phyloP scores from a whole-genome alignment of 2,113 vertebrate species.

The Ibidorhyncha struthersii region DNA sequence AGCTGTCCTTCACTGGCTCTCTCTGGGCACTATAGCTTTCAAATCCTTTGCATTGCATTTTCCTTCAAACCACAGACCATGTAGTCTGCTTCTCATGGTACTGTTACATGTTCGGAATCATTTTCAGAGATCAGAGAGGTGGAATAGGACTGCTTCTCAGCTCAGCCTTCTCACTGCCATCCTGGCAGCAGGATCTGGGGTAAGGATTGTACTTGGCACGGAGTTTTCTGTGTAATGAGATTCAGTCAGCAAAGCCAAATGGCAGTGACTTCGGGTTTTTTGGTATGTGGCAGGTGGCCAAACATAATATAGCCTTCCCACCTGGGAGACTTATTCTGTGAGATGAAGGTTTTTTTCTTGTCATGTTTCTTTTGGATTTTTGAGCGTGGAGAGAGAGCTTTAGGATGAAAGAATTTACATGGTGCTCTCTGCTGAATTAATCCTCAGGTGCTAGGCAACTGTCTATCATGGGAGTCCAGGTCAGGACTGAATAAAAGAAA shows the following conservation, averaged over 20 bases:
- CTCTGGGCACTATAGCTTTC: neutral
- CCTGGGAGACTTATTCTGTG: neutral
- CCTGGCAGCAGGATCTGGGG: neutral
- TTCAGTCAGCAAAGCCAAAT: neutral
- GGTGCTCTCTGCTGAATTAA: neutral
- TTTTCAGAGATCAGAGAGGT: neutral
- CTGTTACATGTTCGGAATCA: neutral
- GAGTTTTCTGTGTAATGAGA: neutral
- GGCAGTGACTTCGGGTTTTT: neutral
- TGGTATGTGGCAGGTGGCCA: neutral
- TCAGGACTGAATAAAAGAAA: neutral
- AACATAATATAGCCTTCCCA: neutral
- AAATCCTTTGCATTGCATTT: neutral
- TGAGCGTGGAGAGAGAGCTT: neutral
- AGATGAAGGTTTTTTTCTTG: neutral
- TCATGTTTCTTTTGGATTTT: neutral
- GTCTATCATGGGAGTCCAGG: neutral
- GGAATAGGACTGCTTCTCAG: neutral
- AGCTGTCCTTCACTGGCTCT: neutral
- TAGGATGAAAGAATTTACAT: neutral
- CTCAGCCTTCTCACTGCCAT: neutral
- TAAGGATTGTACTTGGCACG: neutral
- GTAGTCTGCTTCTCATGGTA: neutral
- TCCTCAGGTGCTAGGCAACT: neutral
- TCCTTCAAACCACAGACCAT: accelerated